Percentiles rank a stretch among this genome's conserved stretches.
Conservation (phyloP, 2,888 invertebrate genomes). For the Alloplasta piceator region DNA sequence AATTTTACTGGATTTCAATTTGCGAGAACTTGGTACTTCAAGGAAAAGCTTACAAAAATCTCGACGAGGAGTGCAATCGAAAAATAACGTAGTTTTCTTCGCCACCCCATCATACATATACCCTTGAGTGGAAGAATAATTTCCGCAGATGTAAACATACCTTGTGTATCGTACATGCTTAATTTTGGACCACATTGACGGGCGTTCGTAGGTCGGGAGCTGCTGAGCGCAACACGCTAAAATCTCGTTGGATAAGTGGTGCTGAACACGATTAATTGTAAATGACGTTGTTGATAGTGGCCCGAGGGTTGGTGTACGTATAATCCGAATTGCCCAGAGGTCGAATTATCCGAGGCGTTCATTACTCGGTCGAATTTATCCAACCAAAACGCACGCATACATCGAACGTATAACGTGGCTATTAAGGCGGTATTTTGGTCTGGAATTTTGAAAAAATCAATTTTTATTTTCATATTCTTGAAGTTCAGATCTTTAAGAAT, state of each 20-base stretch:
- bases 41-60: no score
- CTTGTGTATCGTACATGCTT: constrained; percentile 19
- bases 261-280: constrained; percentile 67
- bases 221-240: constrained; percentile 70
- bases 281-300: constrained; percentile 70
- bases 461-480: no score
- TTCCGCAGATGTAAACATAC: constrained; percentile 2
- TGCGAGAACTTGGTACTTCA: no score
- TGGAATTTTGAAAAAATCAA: not conserved
- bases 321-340: constrained; percentile 65
- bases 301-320: constrained; percentile 71
- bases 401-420: no score
- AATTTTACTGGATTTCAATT: no score
- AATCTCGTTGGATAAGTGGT: constrained; percentile 69
- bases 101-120: not conserved
- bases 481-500: no score
- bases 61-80: no score
- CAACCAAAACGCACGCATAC: no score
- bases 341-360: constrained; percentile 26
- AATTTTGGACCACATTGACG: constrained; percentile 50
- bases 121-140: constrained; percentile 30
- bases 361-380: constrained; percentile 3
- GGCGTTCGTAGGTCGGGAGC: constrained; percentile 67
- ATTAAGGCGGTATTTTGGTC: no score
- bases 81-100: no score